Base-by-base conservation (phyloP, 2,888 invertebrate species). In the Diploptera punctata region DNA sequence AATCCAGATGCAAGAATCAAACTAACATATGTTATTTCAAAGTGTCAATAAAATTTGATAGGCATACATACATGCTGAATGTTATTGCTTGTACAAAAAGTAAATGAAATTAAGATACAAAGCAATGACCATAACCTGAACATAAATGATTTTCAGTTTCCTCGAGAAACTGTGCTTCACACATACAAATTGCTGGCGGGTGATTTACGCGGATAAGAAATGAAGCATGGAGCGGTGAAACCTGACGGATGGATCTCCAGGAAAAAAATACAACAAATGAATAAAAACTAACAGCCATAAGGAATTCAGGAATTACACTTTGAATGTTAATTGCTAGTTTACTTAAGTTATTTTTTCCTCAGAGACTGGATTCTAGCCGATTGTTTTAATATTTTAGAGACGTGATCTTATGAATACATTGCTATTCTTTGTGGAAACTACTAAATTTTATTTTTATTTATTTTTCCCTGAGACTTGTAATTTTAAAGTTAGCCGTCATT, bases 181-280 rank as follows among this genome's bases (percentile, higher is more conserved):
- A 38, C 38, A 62, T 29, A 38, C 57, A 57, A 16, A 57, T 57
- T 24, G 21, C 43, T 31, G 21, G 19, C n/a, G 13, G 38, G 21
- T 62, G 62, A 62, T 62, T 43, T 61, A 61, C 31, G 10, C 18
- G 38, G 21, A 43, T 62, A 38, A 43, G 62, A 33, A 43, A 62
- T 52, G 52, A 21, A 52, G 52, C 19, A 52, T n/a, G 49, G 49
- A 52, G 1, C 2, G 3, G 21, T 3, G 13, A 52, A 52, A 24
- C 7, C 7, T 52, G 21, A 52, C 24, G 24, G 3, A 52, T 52
- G 52, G 16, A 13, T 21, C 24, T 52, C 24, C 7, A 9, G 52
- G 52, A 52, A 52, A 21, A 52, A 5, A 1, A 18, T 18, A 49
- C 49, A 18, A 49, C 19, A 49, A 49, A 4, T 52, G 52, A 52